phyloP scores from a whole-genome alignment of 2,888 invertebrate species.

The Camptogramma bilineatum region DNA sequence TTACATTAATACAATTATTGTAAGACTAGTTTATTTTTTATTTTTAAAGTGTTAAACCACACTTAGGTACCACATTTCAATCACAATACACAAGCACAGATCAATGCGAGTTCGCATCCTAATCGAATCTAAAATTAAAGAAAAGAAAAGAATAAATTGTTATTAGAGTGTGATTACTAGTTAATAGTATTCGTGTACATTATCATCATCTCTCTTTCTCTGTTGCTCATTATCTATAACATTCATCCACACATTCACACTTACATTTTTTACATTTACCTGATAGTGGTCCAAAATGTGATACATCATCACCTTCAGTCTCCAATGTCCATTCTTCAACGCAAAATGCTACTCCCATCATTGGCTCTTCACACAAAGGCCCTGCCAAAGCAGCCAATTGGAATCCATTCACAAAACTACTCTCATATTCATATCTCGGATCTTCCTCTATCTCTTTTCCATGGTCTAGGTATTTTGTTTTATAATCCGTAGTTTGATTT shows the following conservation, averaged over 20 bases:
- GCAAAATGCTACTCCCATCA: conserved; percentile 97
- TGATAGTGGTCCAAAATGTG: conserved; percentile 83
- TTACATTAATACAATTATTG: too few relatives aligned
- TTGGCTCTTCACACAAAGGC: conserved; percentile 98
- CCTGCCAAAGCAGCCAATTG: conserved; percentile 95
- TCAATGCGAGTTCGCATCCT: too few relatives aligned
- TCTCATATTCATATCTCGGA: conserved; percentile 88
- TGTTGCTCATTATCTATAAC: not conserved
- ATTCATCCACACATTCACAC: not conserved
- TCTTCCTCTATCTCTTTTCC: conserved; percentile 77
- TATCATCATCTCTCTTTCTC: too few relatives aligned
- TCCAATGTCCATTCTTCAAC: conserved; percentile 93
- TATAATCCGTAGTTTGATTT: conserved; percentile 90
- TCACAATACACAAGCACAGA: too few relatives aligned
- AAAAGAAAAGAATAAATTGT: too few relatives aligned
- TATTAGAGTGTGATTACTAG: too few relatives aligned
- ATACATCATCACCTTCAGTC: conserved; percentile 67
- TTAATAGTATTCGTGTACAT: too few relatives aligned
- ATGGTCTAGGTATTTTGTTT: conserved; percentile 70
- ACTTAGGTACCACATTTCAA: too few relatives aligned
- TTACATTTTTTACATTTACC: conserved; percentile 60
- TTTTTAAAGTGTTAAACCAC: too few relatives aligned
- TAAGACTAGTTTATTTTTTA: too few relatives aligned
- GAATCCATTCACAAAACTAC: conserved; percentile 94
- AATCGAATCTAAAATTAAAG: too few relatives aligned